Conservation (phyloP, 1,140 invertebrate species). For the Augochlora pura region DNA sequence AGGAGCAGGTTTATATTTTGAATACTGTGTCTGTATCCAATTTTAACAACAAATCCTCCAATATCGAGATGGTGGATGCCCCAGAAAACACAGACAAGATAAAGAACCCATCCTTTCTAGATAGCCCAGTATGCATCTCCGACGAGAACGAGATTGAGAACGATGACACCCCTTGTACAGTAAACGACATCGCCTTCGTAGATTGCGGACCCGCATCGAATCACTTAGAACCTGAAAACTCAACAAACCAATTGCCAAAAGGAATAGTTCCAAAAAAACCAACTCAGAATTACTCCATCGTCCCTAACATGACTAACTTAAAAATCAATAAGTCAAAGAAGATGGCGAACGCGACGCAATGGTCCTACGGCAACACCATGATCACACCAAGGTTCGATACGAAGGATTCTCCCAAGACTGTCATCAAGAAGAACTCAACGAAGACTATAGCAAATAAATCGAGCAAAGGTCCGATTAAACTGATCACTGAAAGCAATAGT, state of each 20-base stretch:
- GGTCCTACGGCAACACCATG: constrained; percentile 2
- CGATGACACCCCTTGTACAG: constrained; percentile 57
- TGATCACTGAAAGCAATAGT: constrained; percentile 5
- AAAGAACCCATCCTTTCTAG: not conserved
- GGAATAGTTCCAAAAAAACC: constrained; percentile 8
- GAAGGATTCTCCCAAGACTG: not conserved
- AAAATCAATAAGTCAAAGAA: not conserved
- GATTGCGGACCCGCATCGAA: constrained; percentile 67
- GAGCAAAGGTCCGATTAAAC: constrained; percentile 3
- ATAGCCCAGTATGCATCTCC: not conserved
- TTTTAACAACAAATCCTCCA: not conserved
- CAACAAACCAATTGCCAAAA: not conserved
- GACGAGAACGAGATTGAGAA: constrained; percentile 44
- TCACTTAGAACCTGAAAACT: constrained; percentile 34
- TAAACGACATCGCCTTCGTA: constrained; percentile 71
- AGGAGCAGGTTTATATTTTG: constrained; percentile 11
- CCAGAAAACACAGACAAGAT: not conserved
- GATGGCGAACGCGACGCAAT: not conserved
- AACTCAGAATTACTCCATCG: not conserved
- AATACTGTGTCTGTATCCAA: not conserved
- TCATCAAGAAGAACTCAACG: not conserved
- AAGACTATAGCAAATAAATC: not conserved
- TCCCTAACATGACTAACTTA: not conserved
- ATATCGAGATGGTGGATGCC: constrained; percentile 13
- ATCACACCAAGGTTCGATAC: constrained; percentile 10